These are phyloP conservation scores for Valencia hispanica DNA, from an alignment of 2,797 vertebrate genomes.

Conservation along the genomic window DNA sequence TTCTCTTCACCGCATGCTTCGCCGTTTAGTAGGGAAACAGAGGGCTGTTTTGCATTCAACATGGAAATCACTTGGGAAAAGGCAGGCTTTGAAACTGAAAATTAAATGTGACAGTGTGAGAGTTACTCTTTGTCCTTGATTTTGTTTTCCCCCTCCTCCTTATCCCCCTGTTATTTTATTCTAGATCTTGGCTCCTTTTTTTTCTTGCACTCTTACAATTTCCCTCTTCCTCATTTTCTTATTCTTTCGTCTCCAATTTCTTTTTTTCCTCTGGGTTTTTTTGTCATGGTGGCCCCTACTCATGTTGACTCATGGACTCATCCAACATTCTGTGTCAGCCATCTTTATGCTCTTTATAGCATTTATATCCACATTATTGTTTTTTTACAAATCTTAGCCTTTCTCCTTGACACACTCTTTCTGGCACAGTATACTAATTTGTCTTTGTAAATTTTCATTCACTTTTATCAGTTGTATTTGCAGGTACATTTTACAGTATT, in stretches of 20 bases:
- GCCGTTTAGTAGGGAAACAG: slow-evolving; percentile 40
- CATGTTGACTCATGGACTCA: slow-evolving; percentile 7
- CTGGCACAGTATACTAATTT: not conserved
- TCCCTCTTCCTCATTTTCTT: slow-evolving; percentile 33
- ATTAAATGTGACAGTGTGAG: slow-evolving; percentile 77
- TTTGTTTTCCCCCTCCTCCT: slow-evolving; percentile 50
- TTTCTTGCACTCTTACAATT: slow-evolving; percentile 53
- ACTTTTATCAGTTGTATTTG: not conserved
- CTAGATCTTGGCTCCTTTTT: slow-evolving; percentile 50
- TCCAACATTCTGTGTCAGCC: slow-evolving; percentile 6
- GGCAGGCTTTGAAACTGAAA: slow-evolving; percentile 72
- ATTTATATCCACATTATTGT: slow-evolving; percentile 1
- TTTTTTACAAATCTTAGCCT: slow-evolving; percentile 3
- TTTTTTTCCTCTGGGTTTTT: slow-evolving; percentile 28
- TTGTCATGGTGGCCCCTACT: slow-evolving; percentile 31
- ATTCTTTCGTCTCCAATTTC: slow-evolving; percentile 44
- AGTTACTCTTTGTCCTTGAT: slow-evolving; percentile 80
- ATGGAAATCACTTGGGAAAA: slow-evolving; percentile 68
- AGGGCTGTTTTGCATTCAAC: slow-evolving; percentile 74
- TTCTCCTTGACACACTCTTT: not conserved
- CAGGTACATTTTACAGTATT: not conserved
- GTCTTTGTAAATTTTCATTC: not conserved
- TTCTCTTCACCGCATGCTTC: slow-evolving; percentile 47
- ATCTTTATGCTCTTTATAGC: not conserved
- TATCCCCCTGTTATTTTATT: slow-evolving; percentile 60